Evolutionary conservation across 2,888 invertebrate genomes (phyloP).

Genomic region (Metacarcinus magister): DNA sequence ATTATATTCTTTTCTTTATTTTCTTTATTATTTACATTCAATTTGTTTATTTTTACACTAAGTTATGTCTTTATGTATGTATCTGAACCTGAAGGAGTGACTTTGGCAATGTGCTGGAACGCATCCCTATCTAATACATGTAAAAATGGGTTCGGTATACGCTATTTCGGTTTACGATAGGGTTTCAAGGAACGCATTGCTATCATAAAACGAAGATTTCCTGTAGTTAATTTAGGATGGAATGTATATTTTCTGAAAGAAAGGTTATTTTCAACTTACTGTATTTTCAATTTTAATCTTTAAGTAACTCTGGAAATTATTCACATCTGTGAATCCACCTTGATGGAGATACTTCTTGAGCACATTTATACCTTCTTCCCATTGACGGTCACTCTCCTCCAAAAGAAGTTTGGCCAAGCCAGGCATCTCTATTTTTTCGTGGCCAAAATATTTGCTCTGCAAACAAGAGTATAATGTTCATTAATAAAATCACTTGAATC

Average conservation of each 20-base stretch:
- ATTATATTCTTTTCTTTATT: too few species aligned
- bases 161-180: too few species aligned
- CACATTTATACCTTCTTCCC: constrained; percentile 76
- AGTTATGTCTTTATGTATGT: too few species aligned
- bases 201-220: too few species aligned
- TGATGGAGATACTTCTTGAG: constrained; percentile 78
- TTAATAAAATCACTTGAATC: background rate
- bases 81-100: too few species aligned
- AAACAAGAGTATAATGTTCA: background rate
- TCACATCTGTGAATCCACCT: constrained; percentile 57
- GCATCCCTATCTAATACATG: too few species aligned
- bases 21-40: too few species aligned
- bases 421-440: constrained; percentile 74
- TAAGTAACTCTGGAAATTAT: constrained; percentile 46
- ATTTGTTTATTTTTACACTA: too few species aligned
- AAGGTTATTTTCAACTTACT: constrained; percentile 45
- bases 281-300: constrained; percentile 16
- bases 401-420: constrained; percentile 78
- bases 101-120: too few species aligned
- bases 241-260: background rate
- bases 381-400: constrained; percentile 76
- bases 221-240: too few species aligned
- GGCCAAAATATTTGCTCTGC: constrained; percentile 75
- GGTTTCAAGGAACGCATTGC: too few species aligned
- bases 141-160: too few species aligned